phyloP scores from a whole-genome alignment of 2,888 invertebrate species.

The Euzetes globulus region DNA sequence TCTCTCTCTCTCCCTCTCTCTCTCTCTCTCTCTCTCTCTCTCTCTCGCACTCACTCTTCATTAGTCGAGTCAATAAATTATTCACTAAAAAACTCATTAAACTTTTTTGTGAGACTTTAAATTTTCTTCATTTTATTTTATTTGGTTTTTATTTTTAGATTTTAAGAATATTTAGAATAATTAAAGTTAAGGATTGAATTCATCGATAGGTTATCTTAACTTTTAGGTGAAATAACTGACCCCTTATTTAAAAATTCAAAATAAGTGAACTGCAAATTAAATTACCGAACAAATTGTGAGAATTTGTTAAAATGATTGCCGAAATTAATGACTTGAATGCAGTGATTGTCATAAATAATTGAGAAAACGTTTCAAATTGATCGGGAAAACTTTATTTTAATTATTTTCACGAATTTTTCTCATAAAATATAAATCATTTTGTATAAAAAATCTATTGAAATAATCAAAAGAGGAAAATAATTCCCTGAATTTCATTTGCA shows the following conservation, averaged over 20 bases:
- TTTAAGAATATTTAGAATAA: neutral
- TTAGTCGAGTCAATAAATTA: neutral
- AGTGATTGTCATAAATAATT: neutral
- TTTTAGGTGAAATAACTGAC: slow-evolving; percentile 7
- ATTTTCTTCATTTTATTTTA: neutral
- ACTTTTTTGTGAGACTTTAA: neutral
- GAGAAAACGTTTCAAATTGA: neutral
- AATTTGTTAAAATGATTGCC: too few species aligned
- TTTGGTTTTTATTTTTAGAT: neutral
- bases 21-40: neutral
- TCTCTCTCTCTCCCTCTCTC: neutral
- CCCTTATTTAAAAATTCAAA: neutral
- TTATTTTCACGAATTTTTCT: neutral
- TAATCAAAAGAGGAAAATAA: neutral
- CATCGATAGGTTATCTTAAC: neutral
- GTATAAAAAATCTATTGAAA: neutral
- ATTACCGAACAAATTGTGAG: too few species aligned
- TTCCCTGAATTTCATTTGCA: neutral
- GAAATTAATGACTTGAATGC: neutral
- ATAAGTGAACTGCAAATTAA: too few species aligned
- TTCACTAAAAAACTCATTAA: slow-evolving; percentile 8
- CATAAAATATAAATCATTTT: too few species aligned
- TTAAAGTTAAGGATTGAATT: slow-evolving; percentile 6
- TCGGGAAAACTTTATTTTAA: neutral
- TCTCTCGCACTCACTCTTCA: neutral